phyloP scores from a whole-genome alignment of 2,888 invertebrate species.

The Agonum fuliginosum region DNA sequence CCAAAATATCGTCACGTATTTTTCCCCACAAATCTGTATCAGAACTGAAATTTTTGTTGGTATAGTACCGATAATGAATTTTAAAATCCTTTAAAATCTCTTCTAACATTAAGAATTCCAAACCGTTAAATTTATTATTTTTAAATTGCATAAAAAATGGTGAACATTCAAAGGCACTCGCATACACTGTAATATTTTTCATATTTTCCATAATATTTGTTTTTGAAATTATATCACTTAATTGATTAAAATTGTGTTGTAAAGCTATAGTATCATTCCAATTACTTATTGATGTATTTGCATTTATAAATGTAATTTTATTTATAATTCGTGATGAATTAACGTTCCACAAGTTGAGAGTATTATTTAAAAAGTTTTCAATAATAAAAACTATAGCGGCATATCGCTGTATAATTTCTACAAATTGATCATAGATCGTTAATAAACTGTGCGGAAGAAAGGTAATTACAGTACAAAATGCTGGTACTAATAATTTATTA shows the following conservation, averaged over 20 bases:
- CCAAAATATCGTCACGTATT: conserved; percentile 60
- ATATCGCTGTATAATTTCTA: neutral
- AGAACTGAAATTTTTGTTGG: conserved; percentile 20
- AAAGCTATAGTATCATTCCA: conserved; percentile 5
- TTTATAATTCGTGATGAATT: neutral
- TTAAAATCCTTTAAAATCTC: conserved; percentile 63
- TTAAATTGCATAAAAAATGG: conserved; percentile 61
- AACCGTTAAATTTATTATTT: conserved; percentile 58
- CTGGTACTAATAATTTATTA: conserved; percentile 7
- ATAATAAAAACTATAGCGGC: conserved; percentile 25
- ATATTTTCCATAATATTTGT: conserved; percentile 10
- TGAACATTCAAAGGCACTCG: conserved; percentile 62
- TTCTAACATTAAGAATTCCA: conserved; percentile 63
- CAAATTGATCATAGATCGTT: neutral
- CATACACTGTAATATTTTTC: conserved; percentile 35
- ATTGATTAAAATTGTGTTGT: neutral
- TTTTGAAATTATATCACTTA: conserved; percentile 4
- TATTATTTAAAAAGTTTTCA: neutral
- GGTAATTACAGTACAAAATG: conserved; percentile 30
- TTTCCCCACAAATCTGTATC: conserved; percentile 60
- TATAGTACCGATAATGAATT: conserved; percentile 59
- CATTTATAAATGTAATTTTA: conserved; percentile 3
- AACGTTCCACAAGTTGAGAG: neutral
- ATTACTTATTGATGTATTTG: neutral
- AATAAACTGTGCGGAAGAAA: neutral